A percentile compares a stretch with the other conserved stretches of the same genome.
Evolutionary conservation across 2,113 vertebrate genomes (phyloP).

Genomic region (Hypomesus transpacificus): DNA sequence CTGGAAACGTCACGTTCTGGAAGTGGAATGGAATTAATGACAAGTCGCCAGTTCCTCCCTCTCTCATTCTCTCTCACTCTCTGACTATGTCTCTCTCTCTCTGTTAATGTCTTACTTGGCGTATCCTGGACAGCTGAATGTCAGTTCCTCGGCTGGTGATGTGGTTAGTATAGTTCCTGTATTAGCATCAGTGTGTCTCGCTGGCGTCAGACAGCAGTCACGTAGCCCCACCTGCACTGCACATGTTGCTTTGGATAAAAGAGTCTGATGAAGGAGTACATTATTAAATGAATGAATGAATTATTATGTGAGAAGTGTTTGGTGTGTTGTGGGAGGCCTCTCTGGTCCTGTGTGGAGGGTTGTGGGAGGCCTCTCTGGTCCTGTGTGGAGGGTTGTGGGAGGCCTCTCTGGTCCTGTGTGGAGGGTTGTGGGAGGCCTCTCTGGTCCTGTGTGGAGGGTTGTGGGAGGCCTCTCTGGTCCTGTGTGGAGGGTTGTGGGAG

Average conservation of each 20-base stretch:
- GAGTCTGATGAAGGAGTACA: neutral
- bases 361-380: no score
- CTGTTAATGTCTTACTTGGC: conserved; percentile 51
- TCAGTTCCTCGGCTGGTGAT: conserved; percentile 28
- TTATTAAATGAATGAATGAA: neutral
- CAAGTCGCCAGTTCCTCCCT: no score
- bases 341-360: no score
- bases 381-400: neutral
- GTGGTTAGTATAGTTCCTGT: conserved; percentile 17
- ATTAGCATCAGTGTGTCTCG: conserved; percentile 25
- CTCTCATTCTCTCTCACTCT: neutral
- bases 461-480: no score
- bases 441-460: neutral
- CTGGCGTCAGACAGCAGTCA: conserved; percentile 9
- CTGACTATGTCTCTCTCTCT: conserved; percentile 8
- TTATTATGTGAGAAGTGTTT: neutral
- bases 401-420: neutral
- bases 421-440: no score
- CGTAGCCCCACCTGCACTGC: conserved; percentile 12
- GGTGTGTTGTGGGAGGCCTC: no score
- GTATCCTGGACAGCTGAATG: conserved; percentile 52
- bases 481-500: neutral
- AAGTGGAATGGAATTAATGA: no score
- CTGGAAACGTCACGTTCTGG: no score
- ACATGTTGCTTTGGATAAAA: neutral